A percentile compares a stretch with the other conserved stretches of the same genome.
Evolutionary conservation across 37 sponge, comb jelly and placozoan genomes (phyloP).

Genomic region (Beroe ovata): DNA sequence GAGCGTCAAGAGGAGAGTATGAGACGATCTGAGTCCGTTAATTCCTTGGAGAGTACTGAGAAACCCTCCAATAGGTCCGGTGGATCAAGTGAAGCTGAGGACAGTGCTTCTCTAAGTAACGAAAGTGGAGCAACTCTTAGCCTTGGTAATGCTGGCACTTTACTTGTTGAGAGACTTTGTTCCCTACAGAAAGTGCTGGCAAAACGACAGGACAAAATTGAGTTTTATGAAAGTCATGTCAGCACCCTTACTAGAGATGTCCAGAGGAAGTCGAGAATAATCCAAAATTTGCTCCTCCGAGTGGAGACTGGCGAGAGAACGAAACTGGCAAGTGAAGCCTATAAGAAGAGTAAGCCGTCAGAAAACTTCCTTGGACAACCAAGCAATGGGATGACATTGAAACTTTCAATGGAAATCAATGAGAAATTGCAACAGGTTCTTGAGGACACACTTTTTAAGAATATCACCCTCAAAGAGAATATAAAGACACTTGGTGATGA

Average conservation of each 20-base stretch:
- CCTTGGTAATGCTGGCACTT: background rate
- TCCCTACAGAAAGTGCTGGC: constrained; percentile 21
- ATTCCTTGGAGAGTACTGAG: constrained; percentile 5
- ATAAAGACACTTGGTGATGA: constrained; percentile 38
- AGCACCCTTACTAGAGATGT: constrained; percentile 21
- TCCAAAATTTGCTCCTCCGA: constrained; percentile 29
- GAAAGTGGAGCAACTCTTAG: constrained; percentile 14
- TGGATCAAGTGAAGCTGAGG: constrained; percentile 2
- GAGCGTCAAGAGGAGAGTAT: constrained; percentile 53
- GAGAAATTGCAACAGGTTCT: constrained; percentile 55
- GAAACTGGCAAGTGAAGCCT: background rate
- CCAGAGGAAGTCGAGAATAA: background rate
- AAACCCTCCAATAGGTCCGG: background rate
- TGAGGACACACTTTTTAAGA: constrained; percentile 41
- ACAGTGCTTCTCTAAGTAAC: background rate
- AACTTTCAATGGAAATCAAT: constrained; percentile 23
- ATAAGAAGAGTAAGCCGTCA: background rate
- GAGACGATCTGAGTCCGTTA: constrained; percentile 15
- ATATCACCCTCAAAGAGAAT: constrained; percentile 34
- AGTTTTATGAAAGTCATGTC: constrained; percentile 56
- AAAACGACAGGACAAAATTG: constrained; percentile 45
- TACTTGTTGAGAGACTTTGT: constrained; percentile 12
- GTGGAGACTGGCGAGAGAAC: constrained; percentile 50
- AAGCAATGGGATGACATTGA: constrained; percentile 34
- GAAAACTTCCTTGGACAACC: background rate